phyloP scores from a whole-genome alignment of 2,797 vertebrate species.

The Limnodromus scolopaceus region DNA sequence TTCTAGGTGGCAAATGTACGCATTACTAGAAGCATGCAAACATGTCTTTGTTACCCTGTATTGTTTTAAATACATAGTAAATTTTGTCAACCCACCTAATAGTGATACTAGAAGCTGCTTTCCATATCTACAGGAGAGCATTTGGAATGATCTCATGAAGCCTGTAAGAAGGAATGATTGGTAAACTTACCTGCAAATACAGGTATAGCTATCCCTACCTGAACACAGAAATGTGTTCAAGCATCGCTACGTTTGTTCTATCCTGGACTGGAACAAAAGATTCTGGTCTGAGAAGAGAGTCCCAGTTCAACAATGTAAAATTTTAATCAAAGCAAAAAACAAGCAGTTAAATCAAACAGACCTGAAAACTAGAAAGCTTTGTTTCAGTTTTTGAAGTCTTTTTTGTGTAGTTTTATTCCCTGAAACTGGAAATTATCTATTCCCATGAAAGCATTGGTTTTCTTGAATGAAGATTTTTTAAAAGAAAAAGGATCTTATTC shows the following conservation, averaged over 20 bases:
- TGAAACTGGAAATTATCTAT: not conserved
- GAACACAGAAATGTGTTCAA: not conserved
- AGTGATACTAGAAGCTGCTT: not conserved
- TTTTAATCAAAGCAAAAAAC: constrained; percentile 3
- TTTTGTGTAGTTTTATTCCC: not conserved
- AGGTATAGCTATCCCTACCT: not conserved
- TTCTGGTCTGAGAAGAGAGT: not conserved
- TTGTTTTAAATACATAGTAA: not conserved
- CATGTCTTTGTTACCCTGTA: fast-evolving
- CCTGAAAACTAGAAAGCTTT: not conserved
- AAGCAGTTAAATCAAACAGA: not conserved
- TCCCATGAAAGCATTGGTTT: not conserved
- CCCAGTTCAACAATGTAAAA: not conserved
- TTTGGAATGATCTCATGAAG: not conserved
- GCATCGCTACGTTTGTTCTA: fast-evolving
- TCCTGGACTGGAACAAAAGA: not conserved
- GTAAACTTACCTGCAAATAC: not conserved
- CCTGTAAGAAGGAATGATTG: not conserved
- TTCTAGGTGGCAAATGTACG: not conserved
- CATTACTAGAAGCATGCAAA: not conserved
- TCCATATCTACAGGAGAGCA: not conserved
- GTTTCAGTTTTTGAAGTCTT: not conserved
- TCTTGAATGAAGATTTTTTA: not conserved
- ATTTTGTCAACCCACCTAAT: not conserved
- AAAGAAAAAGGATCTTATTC: not conserved